Evolutionary conservation across 1,140 invertebrate species (phyloP).

Genomic region (Aphelinus certus): DNA sequence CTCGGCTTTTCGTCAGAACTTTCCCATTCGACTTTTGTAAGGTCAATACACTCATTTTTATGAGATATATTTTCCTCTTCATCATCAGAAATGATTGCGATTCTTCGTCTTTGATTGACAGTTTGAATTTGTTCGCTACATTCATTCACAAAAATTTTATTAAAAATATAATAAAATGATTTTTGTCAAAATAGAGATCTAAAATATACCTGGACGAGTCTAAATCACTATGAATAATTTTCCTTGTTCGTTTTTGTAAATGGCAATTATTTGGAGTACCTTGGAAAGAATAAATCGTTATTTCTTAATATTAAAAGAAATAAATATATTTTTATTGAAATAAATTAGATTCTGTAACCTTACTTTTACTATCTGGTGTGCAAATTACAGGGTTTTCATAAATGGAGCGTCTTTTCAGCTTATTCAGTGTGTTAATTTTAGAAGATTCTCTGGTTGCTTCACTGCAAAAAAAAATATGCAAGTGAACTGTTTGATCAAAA

Average conservation of each 20-base stretch:
- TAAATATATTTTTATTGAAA: not conserved
- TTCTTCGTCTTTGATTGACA: not conserved
- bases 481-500: not conserved
- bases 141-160: not conserved
- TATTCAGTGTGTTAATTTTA: conserved; percentile 7
- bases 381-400: conserved; percentile 25
- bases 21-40: no score
- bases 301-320: not conserved
- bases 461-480: not conserved
- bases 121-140: not conserved
- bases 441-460: not conserved
- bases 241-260: not conserved
- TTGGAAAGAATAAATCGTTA: conserved; percentile 1
- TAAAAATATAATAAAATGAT: no score
- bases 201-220: not conserved
- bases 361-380: conserved; percentile 10
- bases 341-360: not conserved
- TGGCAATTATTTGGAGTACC: conserved; percentile 9
- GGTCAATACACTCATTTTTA: no score
- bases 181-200: no score
- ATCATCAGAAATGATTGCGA: not conserved
- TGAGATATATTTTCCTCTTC: conserved; percentile 1
- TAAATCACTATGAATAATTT: conserved; percentile 8
- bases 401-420: conserved; percentile 26
- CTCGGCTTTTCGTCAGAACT: no score